Evolutionary conservation across 2,888 invertebrate genomes (phyloP).

Genomic region (Xylophagus ater): DNA sequence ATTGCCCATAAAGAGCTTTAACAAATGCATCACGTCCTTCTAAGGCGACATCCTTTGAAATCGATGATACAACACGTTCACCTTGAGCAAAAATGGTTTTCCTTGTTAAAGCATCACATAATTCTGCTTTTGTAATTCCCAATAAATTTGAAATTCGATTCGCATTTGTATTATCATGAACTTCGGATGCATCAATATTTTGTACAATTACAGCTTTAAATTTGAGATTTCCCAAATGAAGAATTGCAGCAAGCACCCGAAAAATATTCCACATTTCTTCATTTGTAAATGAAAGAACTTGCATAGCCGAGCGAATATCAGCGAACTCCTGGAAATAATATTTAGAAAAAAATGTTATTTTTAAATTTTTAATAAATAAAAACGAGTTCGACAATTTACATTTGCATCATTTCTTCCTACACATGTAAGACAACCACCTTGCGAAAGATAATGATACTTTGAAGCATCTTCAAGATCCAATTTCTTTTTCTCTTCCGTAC

Average conservation of each 20-base stretch:
- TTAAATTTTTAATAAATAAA: not conserved
- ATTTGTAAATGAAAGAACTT: conserved; percentile 76
- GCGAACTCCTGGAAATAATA: conserved; percentile 56
- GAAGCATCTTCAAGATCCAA: conserved; percentile 62
- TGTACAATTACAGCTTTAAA: conserved; percentile 63
- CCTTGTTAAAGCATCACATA: conserved; percentile 72
- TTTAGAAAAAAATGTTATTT: not conserved
- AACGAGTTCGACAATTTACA: conserved; percentile 8
- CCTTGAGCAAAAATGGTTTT: conserved; percentile 78
- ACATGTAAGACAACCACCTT: conserved; percentile 64
- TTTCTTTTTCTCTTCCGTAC: conserved; percentile 63
- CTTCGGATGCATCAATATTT: conserved; percentile 81
- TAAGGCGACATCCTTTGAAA: conserved; percentile 62
- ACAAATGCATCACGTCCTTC: conserved; percentile 89
- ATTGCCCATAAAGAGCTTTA: conserved; percentile 82
- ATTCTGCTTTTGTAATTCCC: conserved; percentile 55
- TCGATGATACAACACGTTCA: conserved; percentile 63
- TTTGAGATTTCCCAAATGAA: conserved; percentile 86
- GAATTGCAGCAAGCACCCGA: conserved; percentile 70
- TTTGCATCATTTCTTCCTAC: conserved; percentile 73
- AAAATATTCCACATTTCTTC: conserved; percentile 77
- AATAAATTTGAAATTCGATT: conserved; percentile 60
- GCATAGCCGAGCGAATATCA: conserved; percentile 84
- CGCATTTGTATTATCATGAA: conserved; percentile 57
- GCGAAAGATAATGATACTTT: conserved; percentile 71